These are phyloP conservation scores for Vimba vimba DNA, from an alignment of 2,113 vertebrate genomes.

Conservation along the genomic window DNA sequence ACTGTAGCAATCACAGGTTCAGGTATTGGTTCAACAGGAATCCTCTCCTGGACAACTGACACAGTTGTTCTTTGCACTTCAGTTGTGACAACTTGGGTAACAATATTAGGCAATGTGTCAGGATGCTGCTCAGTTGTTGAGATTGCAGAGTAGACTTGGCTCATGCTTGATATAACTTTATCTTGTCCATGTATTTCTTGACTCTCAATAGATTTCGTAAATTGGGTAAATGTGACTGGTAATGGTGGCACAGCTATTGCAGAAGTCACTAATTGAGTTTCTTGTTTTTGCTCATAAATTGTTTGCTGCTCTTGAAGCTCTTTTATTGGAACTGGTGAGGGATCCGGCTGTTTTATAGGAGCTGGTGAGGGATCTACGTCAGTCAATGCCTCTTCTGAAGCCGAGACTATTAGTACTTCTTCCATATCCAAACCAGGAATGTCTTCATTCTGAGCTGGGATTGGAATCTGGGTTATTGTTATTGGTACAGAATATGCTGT, in stretches of 20 bases:
- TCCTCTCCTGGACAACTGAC: conserved; percentile 78
- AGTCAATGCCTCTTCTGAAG: conserved; percentile 19
- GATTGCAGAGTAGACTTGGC: conserved; percentile 78
- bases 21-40: conserved; percentile 72
- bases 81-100: conserved; percentile 80
- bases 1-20: conserved; percentile 69
- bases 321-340: conserved; percentile 21
- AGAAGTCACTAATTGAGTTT: not conserved
- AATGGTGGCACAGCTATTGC: conserved; percentile 59
- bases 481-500: conserved; percentile 70
- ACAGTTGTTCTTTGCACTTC: conserved; percentile 81
- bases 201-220: conserved; percentile 78
- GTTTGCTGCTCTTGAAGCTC: conserved; percentile 21
- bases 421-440: conserved; percentile 54
- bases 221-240: conserved; percentile 71
- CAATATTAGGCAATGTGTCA: conserved; percentile 71
- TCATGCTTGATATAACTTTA: conserved; percentile 78
- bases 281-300: conserved; percentile 30
- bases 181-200: conserved; percentile 77
- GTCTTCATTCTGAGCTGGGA: conserved; percentile 77
- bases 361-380: not conserved
- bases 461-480: conserved; percentile 67
- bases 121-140: conserved; percentile 76
- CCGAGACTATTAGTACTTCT: conserved; percentile 38
- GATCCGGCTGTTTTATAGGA: conserved; percentile 1